A percentile compares a stretch with the other conserved stretches of the same genome.
These are phyloP conservation scores for Mellilla xanthometata DNA, from an alignment of 2,888 invertebrate species.

Conservation along the genomic window DNA sequence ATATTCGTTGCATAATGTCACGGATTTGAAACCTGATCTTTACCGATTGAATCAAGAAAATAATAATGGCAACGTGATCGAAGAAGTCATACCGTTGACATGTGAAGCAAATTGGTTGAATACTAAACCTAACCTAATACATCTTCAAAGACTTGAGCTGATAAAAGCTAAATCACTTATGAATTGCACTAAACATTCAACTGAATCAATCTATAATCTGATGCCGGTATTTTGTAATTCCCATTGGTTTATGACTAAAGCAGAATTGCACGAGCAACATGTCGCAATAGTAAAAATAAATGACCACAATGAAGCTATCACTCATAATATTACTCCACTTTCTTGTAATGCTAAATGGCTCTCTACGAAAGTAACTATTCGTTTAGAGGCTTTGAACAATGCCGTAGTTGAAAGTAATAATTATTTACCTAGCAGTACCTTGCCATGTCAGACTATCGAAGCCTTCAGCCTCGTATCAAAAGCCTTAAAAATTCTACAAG, in stretches of 20 bases:
- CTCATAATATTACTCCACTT: background rate
- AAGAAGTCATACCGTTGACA: background rate
- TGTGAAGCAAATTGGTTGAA: slow-evolving; percentile 17
- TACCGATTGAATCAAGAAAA: background rate
- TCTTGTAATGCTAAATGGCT: slow-evolving; percentile 1
- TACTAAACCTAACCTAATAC: slow-evolving; percentile 13
- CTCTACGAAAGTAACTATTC: background rate
- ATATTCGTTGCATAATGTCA: background rate
- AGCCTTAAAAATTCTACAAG: slow-evolving; percentile 14
- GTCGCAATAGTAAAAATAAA: too few relatives aligned
- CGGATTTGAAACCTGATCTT: background rate
- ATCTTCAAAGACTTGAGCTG: background rate
- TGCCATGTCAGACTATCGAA: background rate
- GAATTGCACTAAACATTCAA: too few relatives aligned
- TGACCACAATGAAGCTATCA: too few relatives aligned
- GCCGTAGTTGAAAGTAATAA: too few relatives aligned
- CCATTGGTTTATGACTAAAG: background rate
- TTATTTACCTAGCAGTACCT: too few relatives aligned
- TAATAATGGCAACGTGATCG: too few relatives aligned
- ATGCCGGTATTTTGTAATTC: background rate
- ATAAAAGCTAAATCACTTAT: too few relatives aligned
- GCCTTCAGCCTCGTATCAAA: slow-evolving; percentile 17
- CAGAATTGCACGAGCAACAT: background rate
- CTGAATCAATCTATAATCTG: too few relatives aligned
- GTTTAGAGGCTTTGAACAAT: background rate